Evolutionary conservation across 2,888 invertebrate species (phyloP), one percentile per base, ranked within the genome.

Genomic region (Furcula furcula): DNA sequence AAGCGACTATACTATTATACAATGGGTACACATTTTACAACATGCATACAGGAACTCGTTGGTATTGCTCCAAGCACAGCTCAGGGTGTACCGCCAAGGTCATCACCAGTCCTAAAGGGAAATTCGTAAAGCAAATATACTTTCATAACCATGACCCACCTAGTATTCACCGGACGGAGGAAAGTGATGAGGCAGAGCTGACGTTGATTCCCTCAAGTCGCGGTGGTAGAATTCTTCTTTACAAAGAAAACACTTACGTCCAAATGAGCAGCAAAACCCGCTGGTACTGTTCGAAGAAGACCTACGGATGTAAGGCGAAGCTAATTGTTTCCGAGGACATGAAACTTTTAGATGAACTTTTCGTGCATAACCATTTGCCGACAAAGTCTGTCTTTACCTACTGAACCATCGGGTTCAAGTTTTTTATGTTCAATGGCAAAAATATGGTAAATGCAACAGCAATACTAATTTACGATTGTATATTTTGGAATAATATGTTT

Each of bases 201-300:
- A n/a, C 40, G 7, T 57, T 62, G 14, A 28, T 62, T 12, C 57
- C 56, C 0, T 44, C 45, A 3, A 49, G 34, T 2, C 35, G 63
- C 34, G 45, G 51, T 25, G 46, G 56, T 7, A 34, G 18, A 5
- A 30, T 51, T 14, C 26, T 61, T 3, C 30, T 49, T 18, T 55
- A 50, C 20, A 46, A 58, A 19, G 22, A 33, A 3, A 33, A 60
- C 19, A 59, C 47, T 0, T 65, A 47, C 32, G 38, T 43, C 10
- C 36, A 23, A 0, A 66, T 58, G 51, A 40, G 40, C 4, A 53
- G 47, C 13, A 58, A 38, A 21, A 59, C 50, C 1, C 42, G 69
- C 7, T 76, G 71, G 73, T 68, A 70, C 29, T 76, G 76, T 31
- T 68, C 68, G 0, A 72, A 65, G 41, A 68, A 57, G 30, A 21